Percentiles rank a stretch among this genome's conserved stretches.
Evolutionary conservation across 1,140 invertebrate genomes (phyloP).

Genomic region (Anoplolepis gracilipes): DNA sequence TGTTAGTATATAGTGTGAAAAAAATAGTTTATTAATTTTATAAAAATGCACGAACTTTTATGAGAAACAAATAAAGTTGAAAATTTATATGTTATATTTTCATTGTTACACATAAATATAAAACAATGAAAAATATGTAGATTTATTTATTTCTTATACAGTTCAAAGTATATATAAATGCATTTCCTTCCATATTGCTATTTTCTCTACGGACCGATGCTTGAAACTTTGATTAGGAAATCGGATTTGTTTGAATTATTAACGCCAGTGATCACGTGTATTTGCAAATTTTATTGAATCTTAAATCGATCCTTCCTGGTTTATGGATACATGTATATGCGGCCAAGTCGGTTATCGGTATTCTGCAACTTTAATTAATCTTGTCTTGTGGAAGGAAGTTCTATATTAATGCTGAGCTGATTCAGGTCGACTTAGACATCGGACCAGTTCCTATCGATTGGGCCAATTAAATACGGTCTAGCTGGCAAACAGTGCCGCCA

Average conservation of each 20-base stretch:
- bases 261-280: background rate
- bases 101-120: background rate
- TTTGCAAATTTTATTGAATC: conserved; percentile 9
- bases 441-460: conserved; percentile 54
- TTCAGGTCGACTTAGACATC: conserved; percentile 56
- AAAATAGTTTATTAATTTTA: conserved; percentile 2
- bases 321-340: background rate
- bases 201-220: background rate
- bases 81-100: conserved; percentile 6
- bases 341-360: conserved; percentile 26
- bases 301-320: background rate
- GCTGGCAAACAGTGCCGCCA: conserved; percentile 45
- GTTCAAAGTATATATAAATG: background rate
- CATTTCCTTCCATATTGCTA: background rate
- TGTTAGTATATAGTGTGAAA: background rate
- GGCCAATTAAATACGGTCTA: conserved; percentile 60
- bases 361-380: conserved; percentile 69
- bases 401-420: conserved; percentile 46
- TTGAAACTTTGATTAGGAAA: background rate
- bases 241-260: conserved; percentile 6
- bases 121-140: background rate
- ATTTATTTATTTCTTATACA: background rate
- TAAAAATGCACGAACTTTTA: background rate
- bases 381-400: conserved; percentile 40
- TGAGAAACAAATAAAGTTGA: background rate